Evolutionary conservation across 1,140 invertebrate genomes (phyloP).

Genomic region (Helicoverpa armigera): DNA sequence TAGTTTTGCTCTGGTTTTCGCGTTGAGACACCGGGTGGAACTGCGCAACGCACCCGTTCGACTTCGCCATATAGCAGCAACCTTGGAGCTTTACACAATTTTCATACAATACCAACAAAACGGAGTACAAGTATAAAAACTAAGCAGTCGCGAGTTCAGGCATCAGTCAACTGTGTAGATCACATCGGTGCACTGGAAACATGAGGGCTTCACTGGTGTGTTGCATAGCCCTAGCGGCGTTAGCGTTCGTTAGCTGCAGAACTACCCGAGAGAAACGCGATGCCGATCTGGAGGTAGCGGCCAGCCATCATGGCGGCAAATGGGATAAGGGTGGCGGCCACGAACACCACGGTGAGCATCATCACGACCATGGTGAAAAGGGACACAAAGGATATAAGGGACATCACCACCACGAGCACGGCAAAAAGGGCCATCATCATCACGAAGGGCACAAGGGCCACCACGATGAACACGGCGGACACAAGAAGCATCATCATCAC

Average conservation of each 20-base stretch:
- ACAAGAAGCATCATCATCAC: conserved; percentile 92
- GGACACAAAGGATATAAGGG: conserved; percentile 87
- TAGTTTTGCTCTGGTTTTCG: conserved; percentile 43
- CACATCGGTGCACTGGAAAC: conserved; percentile 67
- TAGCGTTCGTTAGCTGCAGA: conserved; percentile 75
- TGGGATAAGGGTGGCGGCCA: conserved; percentile 87
- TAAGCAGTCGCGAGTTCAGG: conserved; percentile 58
- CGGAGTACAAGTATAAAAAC: conserved; percentile 78
- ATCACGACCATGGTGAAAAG: conserved; percentile 87
- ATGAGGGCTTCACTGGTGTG: conserved; percentile 77
- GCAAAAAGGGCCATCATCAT: conserved; percentile 91
- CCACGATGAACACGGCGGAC: conserved; percentile 90
- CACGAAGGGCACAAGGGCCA: conserved; percentile 90
- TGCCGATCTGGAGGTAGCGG: conserved; percentile 86
- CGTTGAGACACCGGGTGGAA: conserved; percentile 64
- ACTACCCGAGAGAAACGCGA: conserved; percentile 74
- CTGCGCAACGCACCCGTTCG: conserved; percentile 66
- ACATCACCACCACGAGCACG: conserved; percentile 90
- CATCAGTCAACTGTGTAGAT: conserved; percentile 76
- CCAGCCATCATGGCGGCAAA: conserved; percentile 85
- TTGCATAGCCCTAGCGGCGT: conserved; percentile 72
- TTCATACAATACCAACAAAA: conserved; percentile 75
- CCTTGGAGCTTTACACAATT: conserved; percentile 80
- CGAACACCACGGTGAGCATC: conserved; percentile 84
- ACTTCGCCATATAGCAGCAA: conserved; percentile 69